Evolutionary conservation across 2,797 vertebrate genomes (phyloP).

Genomic region (Myripristis murdjan): DNA sequence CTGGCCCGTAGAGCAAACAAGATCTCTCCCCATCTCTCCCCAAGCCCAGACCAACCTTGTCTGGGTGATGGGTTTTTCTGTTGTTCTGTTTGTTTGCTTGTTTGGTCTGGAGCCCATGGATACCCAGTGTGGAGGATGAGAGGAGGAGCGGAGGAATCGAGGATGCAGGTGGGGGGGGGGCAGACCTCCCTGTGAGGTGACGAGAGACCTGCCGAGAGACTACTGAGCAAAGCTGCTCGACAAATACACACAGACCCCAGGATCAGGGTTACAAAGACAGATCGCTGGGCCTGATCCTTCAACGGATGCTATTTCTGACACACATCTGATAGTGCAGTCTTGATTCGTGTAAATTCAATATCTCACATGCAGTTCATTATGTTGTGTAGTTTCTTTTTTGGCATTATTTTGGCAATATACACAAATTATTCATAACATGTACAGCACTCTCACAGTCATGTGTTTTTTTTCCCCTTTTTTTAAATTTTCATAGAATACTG

Average conservation of each 20-base stretch:
- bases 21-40: slow-evolving; percentile 75
- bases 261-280: slow-evolving; percentile 62
- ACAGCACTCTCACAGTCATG: neutral
- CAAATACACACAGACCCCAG: slow-evolving; percentile 71
- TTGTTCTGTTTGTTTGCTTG: slow-evolving; percentile 88
- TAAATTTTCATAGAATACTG: neutral
- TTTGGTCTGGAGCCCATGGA: slow-evolving; percentile 84
- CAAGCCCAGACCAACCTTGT: slow-evolving; percentile 79
- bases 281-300: slow-evolving; percentile 58
- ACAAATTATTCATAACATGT: neutral
- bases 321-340: slow-evolving; percentile 4
- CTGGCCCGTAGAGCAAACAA: slow-evolving; percentile 82
- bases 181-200: slow-evolving; percentile 81
- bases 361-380: neutral
- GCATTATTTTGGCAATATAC: neutral
- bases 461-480: no score
- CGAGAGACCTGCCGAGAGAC: slow-evolving; percentile 78
- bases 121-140: slow-evolving; percentile 74
- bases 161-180: slow-evolving; percentile 28
- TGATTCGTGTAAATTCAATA: slow-evolving; percentile 13
- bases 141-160: slow-evolving; percentile 47
- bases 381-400: no score
- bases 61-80: slow-evolving; percentile 83
- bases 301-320: slow-evolving; percentile 48
- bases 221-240: slow-evolving; percentile 70